Evolutionary conservation across 2,888 invertebrate genomes (phyloP), one percentile per base, ranked within the genome.

Genomic region (Elmis aenea): DNA sequence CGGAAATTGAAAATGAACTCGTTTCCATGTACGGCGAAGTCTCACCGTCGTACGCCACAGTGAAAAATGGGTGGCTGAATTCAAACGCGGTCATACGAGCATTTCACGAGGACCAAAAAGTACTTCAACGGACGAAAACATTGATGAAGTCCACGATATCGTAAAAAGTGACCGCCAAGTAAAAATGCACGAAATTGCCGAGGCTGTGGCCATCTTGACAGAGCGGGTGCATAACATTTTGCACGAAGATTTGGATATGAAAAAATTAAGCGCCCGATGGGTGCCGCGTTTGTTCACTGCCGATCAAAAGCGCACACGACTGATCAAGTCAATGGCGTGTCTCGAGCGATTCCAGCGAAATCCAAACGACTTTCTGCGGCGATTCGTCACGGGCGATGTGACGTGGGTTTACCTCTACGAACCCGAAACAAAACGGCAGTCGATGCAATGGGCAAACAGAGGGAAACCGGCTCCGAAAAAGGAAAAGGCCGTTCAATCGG

Each of bases 121-220:
- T 16, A 48, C 36, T 13, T 35, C 38, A 16, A 50, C 36, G 24
- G 26, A 26, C 24, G 39, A 52, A 42, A 50, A 40, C 38, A 44
- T 51, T 34, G 38, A 40, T 16, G 45, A 49, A 52, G 28, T 52
- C 26, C 47, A 46, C 38, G 35, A 45, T 42, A 43, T 53, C 29
- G 28, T 54, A 20, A 26, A 51, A 37, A 31, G 26, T 28, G 45
- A 50, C 35, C 16, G 42, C 10, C 13, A 37, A 42, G 24, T 51
- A 9, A 52, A 52, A 41, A 43, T 51, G 39, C 27, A 46, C 25
- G 45, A 54, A 36, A 43, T 54, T 32, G 44, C 45, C 30, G 33
- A 45, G 34, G 36, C 35, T 35, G 27, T 38, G 13, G 35, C 42
- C 24, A 45, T 51, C n/a, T 52, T 48, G 12, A 34, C 3, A 24